Evolutionary conservation across 2,113 vertebrate genomes (phyloP).

Genomic region (Merops nubicus): DNA sequence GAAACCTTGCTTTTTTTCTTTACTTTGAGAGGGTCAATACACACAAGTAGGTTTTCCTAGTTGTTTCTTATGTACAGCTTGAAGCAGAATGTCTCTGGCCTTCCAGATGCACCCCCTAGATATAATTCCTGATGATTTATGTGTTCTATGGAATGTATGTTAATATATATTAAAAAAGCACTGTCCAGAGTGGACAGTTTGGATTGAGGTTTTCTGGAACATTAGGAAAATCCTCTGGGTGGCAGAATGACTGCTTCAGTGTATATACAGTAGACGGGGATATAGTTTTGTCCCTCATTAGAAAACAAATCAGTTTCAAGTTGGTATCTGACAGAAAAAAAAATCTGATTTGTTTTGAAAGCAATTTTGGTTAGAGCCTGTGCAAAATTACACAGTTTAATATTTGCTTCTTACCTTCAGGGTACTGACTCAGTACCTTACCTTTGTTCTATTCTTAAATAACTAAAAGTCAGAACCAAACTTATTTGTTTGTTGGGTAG

Average conservation of each 20-base stretch:
- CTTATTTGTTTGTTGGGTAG: neutral
- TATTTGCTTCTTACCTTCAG: neutral
- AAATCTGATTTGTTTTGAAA: neutral
- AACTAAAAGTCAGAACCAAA: neutral
- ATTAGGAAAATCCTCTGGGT: conserved; percentile 45
- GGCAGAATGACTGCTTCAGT: conserved; percentile 56
- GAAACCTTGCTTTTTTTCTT: neutral
- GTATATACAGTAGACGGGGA: neutral
- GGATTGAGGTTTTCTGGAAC: neutral
- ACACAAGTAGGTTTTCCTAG: neutral
- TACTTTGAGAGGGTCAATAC: neutral
- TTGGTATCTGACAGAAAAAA: neutral
- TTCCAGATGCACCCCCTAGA: neutral
- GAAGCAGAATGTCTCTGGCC: neutral
- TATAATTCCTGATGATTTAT: neutral
- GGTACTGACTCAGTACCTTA: neutral
- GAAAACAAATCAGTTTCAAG: neutral
- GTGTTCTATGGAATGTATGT: neutral
- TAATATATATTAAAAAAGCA: neutral
- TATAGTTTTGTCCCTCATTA: neutral
- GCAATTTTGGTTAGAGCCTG: neutral
- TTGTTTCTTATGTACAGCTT: neutral
- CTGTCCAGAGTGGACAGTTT: neutral
- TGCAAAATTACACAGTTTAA: neutral
- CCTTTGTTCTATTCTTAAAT: neutral